Evolutionary conservation across 2,888 invertebrate genomes (phyloP), one percentile per base, ranked within the genome.

Genomic region (Phorcus lineatus): DNA sequence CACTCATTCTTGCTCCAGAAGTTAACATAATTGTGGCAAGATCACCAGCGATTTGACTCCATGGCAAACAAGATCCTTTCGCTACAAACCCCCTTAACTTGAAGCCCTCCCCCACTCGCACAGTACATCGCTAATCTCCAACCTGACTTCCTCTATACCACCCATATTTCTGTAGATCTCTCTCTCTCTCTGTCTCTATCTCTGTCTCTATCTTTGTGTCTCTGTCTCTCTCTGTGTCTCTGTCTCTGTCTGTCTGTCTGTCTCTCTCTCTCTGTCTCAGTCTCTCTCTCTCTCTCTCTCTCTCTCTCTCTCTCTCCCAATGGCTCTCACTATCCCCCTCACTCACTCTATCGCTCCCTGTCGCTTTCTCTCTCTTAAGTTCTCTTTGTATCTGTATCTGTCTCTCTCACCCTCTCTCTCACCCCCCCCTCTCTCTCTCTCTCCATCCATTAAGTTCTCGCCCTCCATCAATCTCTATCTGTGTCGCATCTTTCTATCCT

Each of bases 11-110:
- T 6, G 28, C 9, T 36, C 36, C 70, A 70, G 19, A 70, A 70
- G 70, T 70, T 36, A 70, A 70, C 70, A 70, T 70, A n/a, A 40
- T 57, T 57, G 57, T 24, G 57, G 19, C 57, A 57, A 47, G 7
- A 47, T 47, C 47, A 47, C 13, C 47, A 2, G 62, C 17, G 24
- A 62, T 24, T 22, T 62, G 22, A 62, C 24, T 24, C 24, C 28
- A 4, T 22, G 62, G 22, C n/a, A 62, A 17, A 28, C 28, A 24
- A 62, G 62, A 28, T 62, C 24, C 7, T 9, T 13, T 62, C 24
- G 1, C 28, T 28, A 17, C 9, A 36, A 28, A 4, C 28, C 22
- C 36, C 17, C 2, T 4, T 6, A 36, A 6, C 7, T 3, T 36
- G 36, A 3, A 3, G 4, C 4, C 47, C 47, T 47, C 47, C 47